Base-by-base conservation (phyloP, 2,797 vertebrate genomes). In the Sphenodon punctatus region DNA sequence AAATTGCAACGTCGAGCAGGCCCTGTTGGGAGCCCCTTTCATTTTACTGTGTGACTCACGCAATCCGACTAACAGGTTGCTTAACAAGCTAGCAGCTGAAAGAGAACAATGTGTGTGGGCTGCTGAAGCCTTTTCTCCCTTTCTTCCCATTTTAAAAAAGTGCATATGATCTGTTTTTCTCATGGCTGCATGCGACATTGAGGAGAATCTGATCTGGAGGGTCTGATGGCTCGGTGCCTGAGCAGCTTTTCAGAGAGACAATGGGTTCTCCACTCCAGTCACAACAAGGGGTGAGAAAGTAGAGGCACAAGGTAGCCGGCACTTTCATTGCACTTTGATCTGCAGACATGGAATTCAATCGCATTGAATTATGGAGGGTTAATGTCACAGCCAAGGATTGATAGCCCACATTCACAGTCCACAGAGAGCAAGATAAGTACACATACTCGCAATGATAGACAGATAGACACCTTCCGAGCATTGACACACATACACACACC, bases 31-130 rank as follows among this genome's bases (percentile, higher is more conserved):
- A 43, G 6, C 5, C n/a, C 80, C 39, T 71, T 36, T 64, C 64
- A 63, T 75, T 82, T 48, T 34, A n/a, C 59, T 70, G 36, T 12
- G 27, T 76, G 67, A 76, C 72, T 75, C 72, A 82, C 51, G 59
- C 22, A 66, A 64, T 53, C 20, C 58, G 15, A 43, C 25, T 39
- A 70, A 70, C 43, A 41, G 14, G 60, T 42, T 58, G n/a, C 20
- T 76, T 75, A 76, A 51, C 67, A 70, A 65, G 59, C 43, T 36
- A 65, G 66, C 66, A 59, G 43, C 43, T 36, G 30, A 70, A 49
- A 51, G 39, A 48, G 38, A 58, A 65, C 69, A 82, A 70, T 76
- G 59, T 64, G 23, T 49, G 15, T 75, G 60, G 53, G 67, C 16
- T 80, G 10, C 38, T 23, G 56, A 38, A 17, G 53, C 30, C 55